phyloP scores from a whole-genome alignment of 2,888 invertebrate genomes.

The Andrena fulva region DNA sequence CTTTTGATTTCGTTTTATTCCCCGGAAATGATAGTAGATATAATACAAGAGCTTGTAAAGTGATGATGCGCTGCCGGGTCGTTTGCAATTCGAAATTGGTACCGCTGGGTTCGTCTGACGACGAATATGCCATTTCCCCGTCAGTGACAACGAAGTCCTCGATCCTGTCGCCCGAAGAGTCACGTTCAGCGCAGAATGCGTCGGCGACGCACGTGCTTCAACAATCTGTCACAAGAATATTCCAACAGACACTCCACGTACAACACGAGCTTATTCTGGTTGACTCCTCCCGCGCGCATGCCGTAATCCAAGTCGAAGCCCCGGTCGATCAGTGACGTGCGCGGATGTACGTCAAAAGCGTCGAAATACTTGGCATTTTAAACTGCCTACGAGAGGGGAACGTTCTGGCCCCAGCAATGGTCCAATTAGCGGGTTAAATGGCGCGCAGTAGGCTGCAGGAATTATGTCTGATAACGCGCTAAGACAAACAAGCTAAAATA shows the following conservation, averaged over 20 bases:
- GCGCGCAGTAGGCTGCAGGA: too few species aligned
- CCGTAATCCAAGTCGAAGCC: constrained; percentile 6
- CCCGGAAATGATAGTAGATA: too few species aligned
- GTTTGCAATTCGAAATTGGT: constrained; percentile 25
- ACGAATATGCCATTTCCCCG: constrained; percentile 40
- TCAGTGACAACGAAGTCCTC: constrained; percentile 29
- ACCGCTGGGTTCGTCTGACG: constrained; percentile 28
- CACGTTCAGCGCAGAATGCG: constrained; percentile 66
- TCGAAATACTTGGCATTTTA: constrained; percentile 1
- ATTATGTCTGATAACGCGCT: too few species aligned
- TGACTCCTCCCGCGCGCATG: constrained; percentile 33
- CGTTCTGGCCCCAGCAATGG: too few species aligned
- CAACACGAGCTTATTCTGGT: constrained; percentile 30
- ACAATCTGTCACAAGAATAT: constrained; percentile 67
- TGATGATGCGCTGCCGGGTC: not conserved
- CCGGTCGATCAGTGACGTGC: constrained; percentile 11
- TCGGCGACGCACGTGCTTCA: constrained; percentile 61
- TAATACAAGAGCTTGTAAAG: too few species aligned
- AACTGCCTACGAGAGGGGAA: not conserved
- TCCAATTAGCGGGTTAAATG: too few species aligned
- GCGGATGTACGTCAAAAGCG: not conserved
- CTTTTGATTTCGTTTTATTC: too few species aligned
- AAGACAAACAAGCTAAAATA: not conserved
- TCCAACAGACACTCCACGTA: constrained; percentile 29
- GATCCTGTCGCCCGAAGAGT: constrained; percentile 33